Conservation (phyloP, 35 echinoderm and acorn worm species). For the Anneissia japonica region DNA sequence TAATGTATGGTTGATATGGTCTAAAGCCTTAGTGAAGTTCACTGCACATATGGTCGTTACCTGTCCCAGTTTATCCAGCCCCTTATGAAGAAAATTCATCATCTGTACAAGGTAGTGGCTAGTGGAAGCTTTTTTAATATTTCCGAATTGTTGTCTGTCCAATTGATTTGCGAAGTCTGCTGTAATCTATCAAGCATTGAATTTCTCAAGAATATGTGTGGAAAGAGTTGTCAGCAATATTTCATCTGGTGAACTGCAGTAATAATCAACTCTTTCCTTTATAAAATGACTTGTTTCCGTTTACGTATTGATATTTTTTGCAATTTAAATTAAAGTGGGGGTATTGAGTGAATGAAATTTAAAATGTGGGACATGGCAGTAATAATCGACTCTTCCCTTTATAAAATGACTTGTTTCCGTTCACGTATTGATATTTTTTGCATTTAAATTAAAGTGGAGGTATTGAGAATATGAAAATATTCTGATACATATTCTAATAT, state of each 20-base stretch:
- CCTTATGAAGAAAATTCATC: constrained; percentile 6
- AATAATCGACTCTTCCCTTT: no score
- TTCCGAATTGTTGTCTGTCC: constrained; percentile 31
- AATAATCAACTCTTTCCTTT: neutral
- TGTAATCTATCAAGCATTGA: constrained; percentile 9
- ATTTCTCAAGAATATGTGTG: neutral
- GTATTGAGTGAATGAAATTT: no score
- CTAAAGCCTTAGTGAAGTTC: constrained; percentile 35
- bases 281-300: no score
- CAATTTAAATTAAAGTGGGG: no score
- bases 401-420: no score
- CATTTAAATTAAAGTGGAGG: no score
- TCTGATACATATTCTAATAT: no score
- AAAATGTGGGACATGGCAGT: no score
- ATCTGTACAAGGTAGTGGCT: constrained; percentile 45
- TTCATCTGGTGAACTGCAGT: neutral
- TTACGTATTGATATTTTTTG: no score
- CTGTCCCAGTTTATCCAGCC: constrained; percentile 14
- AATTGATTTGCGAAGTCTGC: neutral
- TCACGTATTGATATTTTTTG: no score
- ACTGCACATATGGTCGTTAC: neutral
- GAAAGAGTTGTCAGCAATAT: constrained; percentile 23
- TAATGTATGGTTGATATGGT: constrained; percentile 33
- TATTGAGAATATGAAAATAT: no score
- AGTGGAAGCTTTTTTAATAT: constrained; percentile 12